Conservation (phyloP, 2,888 invertebrate genomes). For the Uloborus plumipes region DNA sequence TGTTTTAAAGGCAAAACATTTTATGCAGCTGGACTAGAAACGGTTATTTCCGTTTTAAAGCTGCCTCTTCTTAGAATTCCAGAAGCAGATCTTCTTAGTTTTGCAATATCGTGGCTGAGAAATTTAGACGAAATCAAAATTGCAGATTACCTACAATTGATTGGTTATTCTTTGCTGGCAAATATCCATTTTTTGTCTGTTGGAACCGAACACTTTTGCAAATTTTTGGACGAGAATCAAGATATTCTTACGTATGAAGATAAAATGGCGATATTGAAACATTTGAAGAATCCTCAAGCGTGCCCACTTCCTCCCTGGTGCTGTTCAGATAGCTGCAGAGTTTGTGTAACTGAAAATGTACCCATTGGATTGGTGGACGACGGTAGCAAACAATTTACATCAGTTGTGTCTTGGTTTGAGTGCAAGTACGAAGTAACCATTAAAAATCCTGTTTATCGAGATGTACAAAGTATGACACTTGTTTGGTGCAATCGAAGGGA, state of each 20-base stretch:
- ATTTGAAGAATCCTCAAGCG: not conserved
- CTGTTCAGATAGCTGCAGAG: not conserved
- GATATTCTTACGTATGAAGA: not conserved
- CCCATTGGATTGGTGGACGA: not conserved
- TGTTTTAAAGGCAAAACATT: not conserved
- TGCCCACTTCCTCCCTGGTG: slow-evolving; percentile 1
- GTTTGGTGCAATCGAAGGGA: slow-evolving; percentile 2
- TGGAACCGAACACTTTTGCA: not conserved
- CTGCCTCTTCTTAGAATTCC: slow-evolving; percentile 2
- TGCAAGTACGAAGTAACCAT: not conserved
- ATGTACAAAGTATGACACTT: not conserved
- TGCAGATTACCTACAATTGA: not conserved
- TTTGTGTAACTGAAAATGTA: not conserved
- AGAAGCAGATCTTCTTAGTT: slow-evolving; percentile 1
- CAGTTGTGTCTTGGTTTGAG: not conserved
- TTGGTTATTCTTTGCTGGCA: not conserved
- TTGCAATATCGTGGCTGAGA: not conserved
- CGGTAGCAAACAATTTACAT: not conserved
- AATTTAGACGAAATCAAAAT: not conserved
- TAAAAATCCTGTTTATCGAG: not conserved
- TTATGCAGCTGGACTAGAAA: not conserved
- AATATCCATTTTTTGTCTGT: slow-evolving; percentile 3
- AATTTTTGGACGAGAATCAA: not conserved
- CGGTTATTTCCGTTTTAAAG: not conserved
- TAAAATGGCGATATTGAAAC: not conserved